phyloP scores from a whole-genome alignment of 2,113 vertebrate genomes.

The Trogon melanurus region DNA sequence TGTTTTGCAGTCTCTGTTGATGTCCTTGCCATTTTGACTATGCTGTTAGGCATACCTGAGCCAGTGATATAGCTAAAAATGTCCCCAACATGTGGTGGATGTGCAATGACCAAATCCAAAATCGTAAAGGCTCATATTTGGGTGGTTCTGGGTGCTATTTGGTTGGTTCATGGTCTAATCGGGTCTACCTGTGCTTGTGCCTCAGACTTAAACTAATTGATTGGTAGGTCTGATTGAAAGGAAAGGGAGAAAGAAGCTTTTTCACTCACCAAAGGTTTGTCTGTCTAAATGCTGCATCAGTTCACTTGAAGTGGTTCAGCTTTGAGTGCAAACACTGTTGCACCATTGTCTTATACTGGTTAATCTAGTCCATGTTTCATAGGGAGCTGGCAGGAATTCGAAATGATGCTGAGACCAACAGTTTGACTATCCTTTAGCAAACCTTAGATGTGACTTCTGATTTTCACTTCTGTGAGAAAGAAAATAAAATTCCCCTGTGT shows the following conservation, averaged over 20 bases:
- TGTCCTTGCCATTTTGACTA: constrained; percentile 18
- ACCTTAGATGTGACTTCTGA: not conserved
- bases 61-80: not conserved
- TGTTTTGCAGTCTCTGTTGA: constrained; percentile 24
- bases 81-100: not conserved
- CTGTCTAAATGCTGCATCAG: constrained; percentile 65
- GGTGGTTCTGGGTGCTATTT: constrained; percentile 53
- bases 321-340: constrained; percentile 58
- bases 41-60: constrained; percentile 1
- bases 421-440: not conserved
- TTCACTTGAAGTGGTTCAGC: constrained; percentile 47
- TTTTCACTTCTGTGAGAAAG: not conserved
- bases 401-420: not conserved
- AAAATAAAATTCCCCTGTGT: not conserved
- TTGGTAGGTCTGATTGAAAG: constrained; percentile 48
- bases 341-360: constrained; percentile 29
- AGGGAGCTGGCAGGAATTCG: not conserved
- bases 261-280: constrained; percentile 67
- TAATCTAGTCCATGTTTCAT: constrained; percentile 13
- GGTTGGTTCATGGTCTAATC: not conserved
- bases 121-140: constrained; percentile 24
- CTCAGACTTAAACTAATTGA: not conserved
- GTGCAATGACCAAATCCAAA: constrained; percentile 53
- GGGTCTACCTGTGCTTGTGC: constrained; percentile 35
- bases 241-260: constrained; percentile 31